Conservation (phyloP, 1,140 invertebrate species). For the Tribolium madens region DNA sequence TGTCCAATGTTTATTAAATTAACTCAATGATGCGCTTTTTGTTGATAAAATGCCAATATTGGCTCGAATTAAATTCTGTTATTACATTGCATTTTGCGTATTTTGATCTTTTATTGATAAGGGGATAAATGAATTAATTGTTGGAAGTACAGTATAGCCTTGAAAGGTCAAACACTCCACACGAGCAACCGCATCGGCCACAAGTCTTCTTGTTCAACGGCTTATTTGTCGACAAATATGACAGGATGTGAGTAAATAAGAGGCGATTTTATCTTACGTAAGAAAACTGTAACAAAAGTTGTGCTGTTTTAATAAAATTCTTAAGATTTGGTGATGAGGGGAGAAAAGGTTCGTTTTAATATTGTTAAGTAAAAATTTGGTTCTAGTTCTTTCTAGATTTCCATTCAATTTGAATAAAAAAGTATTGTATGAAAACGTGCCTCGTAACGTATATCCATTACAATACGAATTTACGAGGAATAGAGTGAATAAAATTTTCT, state of each 20-base stretch:
- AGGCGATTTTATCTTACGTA: not conserved
- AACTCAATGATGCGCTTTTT: slow-evolving; percentile 3
- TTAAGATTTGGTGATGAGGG: not conserved
- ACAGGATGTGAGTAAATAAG: not conserved
- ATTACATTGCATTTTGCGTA: not conserved
- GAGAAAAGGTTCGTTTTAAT: slow-evolving; percentile 4
- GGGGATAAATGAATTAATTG: too few relatives aligned
- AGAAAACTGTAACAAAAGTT: slow-evolving; percentile 2
- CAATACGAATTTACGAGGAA: too few relatives aligned
- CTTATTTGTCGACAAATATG: slow-evolving; percentile 20
- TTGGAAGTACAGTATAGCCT: slow-evolving; percentile 2
- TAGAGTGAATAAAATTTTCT: not conserved
- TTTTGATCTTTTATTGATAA: too few relatives aligned
- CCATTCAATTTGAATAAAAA: slow-evolving; percentile 33
- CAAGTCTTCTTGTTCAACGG: slow-evolving; percentile 1
- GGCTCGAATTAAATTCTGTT: not conserved
- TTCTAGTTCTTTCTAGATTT: slow-evolving; percentile 13
- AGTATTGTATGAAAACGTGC: slow-evolving; percentile 16
- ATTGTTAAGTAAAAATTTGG: slow-evolving; percentile 1
- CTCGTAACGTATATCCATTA: slow-evolving; percentile 11
- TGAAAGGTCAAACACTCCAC: slow-evolving; percentile 31
- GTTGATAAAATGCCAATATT: not conserved
- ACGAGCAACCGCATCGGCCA: not conserved
- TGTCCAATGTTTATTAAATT: slow-evolving; percentile 17
- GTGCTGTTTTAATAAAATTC: not conserved